A percentile compares a stretch with the other conserved stretches of the same genome.
Evolutionary conservation across 92 coral and sea anemone species (phyloP).

Genomic region (Umimayanthus kanabou): DNA sequence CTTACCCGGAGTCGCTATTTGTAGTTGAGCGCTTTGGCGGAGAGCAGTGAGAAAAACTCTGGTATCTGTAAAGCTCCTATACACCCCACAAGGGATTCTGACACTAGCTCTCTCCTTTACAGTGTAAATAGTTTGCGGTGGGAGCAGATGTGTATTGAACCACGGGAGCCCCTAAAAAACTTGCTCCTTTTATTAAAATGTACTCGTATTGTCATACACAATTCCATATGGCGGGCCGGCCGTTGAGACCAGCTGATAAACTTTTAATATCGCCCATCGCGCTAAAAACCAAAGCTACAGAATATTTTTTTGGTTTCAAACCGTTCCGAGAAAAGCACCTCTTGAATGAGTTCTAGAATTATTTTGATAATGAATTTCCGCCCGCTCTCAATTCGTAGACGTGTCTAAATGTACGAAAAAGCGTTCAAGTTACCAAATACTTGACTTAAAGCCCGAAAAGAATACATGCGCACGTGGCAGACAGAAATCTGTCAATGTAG

Average conservation of each 20-base stretch:
- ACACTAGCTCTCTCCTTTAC: slow-evolving; percentile 2
- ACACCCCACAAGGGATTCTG: not conserved
- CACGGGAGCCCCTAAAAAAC: slow-evolving; percentile 46
- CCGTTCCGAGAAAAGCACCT: not conserved
- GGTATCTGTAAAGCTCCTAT: not conserved
- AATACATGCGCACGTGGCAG: slow-evolving; percentile 32
- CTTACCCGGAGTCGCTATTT: slow-evolving; percentile 13
- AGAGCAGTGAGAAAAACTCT: not conserved
- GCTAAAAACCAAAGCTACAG: slow-evolving; percentile 10
- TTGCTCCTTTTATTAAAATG: slow-evolving; percentile 44
- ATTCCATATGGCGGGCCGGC: slow-evolving; percentile 39
- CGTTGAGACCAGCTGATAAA: slow-evolving; percentile 37
- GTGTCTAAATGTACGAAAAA: slow-evolving; percentile 22
- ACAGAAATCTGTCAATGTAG: slow-evolving; percentile 43
- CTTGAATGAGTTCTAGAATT: not conserved
- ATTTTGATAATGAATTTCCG: slow-evolving; percentile 23
- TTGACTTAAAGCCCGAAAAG: slow-evolving; percentile 30
- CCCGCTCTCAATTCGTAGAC: slow-evolving; percentile 30
- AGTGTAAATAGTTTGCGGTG: slow-evolving; percentile 41
- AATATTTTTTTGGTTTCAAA: not conserved
- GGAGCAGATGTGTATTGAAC: slow-evolving; percentile 44
- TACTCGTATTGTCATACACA: slow-evolving; percentile 35
- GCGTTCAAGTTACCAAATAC: slow-evolving; percentile 21
- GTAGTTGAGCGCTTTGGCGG: not conserved
- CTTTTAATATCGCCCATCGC: slow-evolving; percentile 21